Evolutionary conservation across 2,888 invertebrate species (phyloP).

Genomic region (Hypercompe scribonia): DNA sequence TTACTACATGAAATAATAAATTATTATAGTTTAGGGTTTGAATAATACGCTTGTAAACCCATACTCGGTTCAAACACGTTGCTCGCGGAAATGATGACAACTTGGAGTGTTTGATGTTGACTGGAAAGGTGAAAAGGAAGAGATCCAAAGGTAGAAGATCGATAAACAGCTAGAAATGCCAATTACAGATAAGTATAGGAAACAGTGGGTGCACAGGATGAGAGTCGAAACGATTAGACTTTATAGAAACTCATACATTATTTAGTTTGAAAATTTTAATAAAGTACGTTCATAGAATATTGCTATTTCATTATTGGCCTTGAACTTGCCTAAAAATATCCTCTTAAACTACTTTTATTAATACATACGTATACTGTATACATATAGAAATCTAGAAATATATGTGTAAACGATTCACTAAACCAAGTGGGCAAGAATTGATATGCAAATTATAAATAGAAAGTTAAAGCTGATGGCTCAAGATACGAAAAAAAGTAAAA

Average conservation of each 20-base stretch:
- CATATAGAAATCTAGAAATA: constrained; percentile 3
- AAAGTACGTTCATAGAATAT: background rate
- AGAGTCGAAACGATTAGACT: too few species aligned
- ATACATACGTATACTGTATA: background rate
- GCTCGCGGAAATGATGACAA: too few species aligned
- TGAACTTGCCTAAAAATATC: background rate
- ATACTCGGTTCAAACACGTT: too few species aligned
- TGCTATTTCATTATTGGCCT: background rate
- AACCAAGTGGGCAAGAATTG: constrained; percentile 23
- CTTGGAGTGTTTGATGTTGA: too few species aligned
- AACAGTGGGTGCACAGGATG: too few species aligned
- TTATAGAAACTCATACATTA: too few species aligned
- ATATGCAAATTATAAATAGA: constrained; percentile 52
- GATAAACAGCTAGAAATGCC: too few species aligned
- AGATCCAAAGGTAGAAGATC: too few species aligned
- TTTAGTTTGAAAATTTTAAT: background rate
- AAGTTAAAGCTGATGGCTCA: constrained; percentile 36
- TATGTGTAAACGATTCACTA: constrained; percentile 1
- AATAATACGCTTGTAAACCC: background rate
- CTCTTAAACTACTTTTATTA: background rate
- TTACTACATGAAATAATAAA: background rate
- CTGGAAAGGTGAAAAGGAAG: too few species aligned
- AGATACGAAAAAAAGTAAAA: constrained; percentile 22
- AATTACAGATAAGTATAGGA: too few species aligned
- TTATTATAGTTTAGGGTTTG: background rate